A percentile compares a stretch with the other conserved stretches of the same genome.
These are phyloP conservation scores for Luidia sarsii DNA, from an alignment of 53 echinoderm and acorn worm species.

Conservation along the genomic window DNA sequence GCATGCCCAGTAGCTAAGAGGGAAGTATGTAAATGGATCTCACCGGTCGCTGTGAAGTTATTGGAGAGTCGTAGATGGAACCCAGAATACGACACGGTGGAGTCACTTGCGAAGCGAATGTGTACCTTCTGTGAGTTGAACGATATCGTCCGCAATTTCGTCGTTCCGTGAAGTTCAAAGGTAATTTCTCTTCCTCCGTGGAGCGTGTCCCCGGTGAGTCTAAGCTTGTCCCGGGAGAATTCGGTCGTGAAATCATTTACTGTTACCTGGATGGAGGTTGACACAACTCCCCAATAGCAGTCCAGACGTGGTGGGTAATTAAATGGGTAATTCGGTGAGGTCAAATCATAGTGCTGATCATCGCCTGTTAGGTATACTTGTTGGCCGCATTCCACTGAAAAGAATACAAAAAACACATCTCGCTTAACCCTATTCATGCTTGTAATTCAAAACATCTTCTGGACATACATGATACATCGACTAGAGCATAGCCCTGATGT, in stretches of 20 bases:
- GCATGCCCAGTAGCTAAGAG: background rate
- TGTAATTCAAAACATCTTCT: no score
- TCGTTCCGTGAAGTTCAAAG: background rate
- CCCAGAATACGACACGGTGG: background rate
- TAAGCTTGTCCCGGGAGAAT: background rate
- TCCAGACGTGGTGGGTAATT: conserved; percentile 27
- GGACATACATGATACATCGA: no score
- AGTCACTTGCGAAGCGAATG: conserved; percentile 8
- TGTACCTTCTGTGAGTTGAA: background rate
- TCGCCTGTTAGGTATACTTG: background rate
- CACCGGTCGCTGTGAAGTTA: conserved; percentile 5
- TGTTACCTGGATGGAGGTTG: background rate
- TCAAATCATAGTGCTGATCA: background rate
- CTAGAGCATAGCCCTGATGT: no score
- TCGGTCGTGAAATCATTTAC: background rate
- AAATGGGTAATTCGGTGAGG: conserved; percentile 11
- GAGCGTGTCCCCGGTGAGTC: background rate
- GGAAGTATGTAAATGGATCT: background rate
- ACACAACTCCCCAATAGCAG: conserved; percentile 16
- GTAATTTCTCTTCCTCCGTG: background rate
- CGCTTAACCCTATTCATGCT: no score
- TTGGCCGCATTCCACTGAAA: background rate
- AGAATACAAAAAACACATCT: background rate
- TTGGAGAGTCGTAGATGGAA: conserved; percentile 7
- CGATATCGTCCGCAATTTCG: conserved; percentile 23